Conservation (phyloP, 2,888 invertebrate genomes). For the Drosophila demipolita region DNA sequence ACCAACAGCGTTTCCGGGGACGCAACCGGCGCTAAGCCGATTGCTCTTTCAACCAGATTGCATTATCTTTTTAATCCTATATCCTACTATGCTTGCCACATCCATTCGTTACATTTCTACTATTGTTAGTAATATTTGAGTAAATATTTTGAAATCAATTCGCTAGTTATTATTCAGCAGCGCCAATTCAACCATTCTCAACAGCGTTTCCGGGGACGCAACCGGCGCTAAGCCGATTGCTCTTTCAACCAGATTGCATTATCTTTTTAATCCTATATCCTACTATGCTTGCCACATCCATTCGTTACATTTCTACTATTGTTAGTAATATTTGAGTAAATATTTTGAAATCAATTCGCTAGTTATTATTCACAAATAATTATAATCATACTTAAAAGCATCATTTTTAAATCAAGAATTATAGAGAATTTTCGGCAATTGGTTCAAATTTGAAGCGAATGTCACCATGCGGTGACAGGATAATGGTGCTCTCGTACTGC, state of each 20-base stretch:
- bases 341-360: background rate
- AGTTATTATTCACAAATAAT: too few species aligned
- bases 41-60: background rate
- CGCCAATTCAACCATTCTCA: conserved; percentile 59
- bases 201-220: conserved; percentile 73
- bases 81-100: conserved; percentile 15
- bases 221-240: conserved; percentile 61
- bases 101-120: conserved; percentile 42
- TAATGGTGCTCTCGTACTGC: conserved; percentile 76
- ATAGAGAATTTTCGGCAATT: conserved; percentile 24
- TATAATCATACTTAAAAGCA: background rate
- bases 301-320: conserved; percentile 46
- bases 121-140: conserved; percentile 54
- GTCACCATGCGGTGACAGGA: conserved; percentile 82
- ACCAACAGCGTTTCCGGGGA: conserved; percentile 71
- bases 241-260: background rate
- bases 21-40: conserved; percentile 70
- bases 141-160: conserved; percentile 33
- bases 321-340: conserved; percentile 58
- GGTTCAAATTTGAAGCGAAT: conserved; percentile 83
- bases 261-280: conserved; percentile 3
- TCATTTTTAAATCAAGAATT: background rate
- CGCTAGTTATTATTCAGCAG: too few species aligned
- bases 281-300: conserved; percentile 26
- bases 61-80: conserved; percentile 3